Evolutionary conservation across 1,140 invertebrate species (phyloP), one percentile per base, ranked within the genome.

Genomic region (Lepidurus arcticus): DNA sequence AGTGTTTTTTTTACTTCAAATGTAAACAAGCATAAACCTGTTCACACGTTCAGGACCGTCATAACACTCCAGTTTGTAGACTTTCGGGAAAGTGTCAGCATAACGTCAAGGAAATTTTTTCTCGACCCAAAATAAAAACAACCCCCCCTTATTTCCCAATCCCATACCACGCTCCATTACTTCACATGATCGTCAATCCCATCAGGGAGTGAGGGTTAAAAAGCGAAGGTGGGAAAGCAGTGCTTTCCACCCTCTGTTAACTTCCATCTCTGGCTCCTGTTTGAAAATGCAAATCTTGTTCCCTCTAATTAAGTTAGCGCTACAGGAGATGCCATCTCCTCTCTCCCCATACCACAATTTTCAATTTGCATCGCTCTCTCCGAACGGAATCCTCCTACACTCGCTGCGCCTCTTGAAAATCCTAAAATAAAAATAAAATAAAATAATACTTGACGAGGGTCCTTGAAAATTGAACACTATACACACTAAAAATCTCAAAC

Each of bases 211-310:
- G 53, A 65, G 53, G 53, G 53, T 7, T 65, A 65, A 65, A 65
- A 65, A n/a, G 53, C 21, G 53, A 65, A 34, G 53, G 53, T 65
- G 53, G 53, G 53, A 65, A 65, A 34, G 13, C 53, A 13, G 16
- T 21, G 13, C 53, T 65, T 65, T 13, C 53, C 53, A 65, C 53
- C 45, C 53, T 65, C 21, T 65, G 21, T 16, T 16, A 65, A 65
- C 53, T 65, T 21, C 53, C 53, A 65, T 65, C 21, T 21, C 53
- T 65, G 21, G 53, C 53, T 65, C 53, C 53, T 65, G 53, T 65
- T 65, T 65, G 53, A 65, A 65, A 65, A 65, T 65, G 53, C 53
- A 65, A 65, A 65, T 65, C 53, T 65, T 65, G 16, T 65, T 65
- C 53, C 16, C 53, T 65, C 53, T 65, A 65, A 65, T 65, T 65